Evolutionary conservation across 2,113 vertebrate genomes (phyloP), one percentile per base, ranked within the genome.

Genomic region (Triplophysa siluroides): DNA sequence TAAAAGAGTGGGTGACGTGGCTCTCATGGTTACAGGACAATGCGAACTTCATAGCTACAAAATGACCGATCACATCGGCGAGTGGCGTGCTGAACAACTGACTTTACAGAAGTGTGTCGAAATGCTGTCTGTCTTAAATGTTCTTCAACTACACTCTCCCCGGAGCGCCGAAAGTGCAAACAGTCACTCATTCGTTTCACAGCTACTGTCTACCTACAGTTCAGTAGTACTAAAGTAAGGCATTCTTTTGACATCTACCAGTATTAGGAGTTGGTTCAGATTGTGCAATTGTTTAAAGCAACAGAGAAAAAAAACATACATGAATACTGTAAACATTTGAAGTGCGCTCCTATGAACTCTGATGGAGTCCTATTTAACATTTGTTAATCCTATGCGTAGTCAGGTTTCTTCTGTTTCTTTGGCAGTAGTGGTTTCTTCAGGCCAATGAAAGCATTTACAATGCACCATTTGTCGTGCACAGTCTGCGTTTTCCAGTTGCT

Each of bases 341-440:
- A 87, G 88, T 90, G 90, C 86, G 87, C 90, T 91, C 91, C 87
- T 89, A 89, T 90, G 85, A 86, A 87, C 88, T 41, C 82, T 54
- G 64, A 75, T 85, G 71, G 61, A 76, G 60, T 87, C 80, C 69
- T 76, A 76, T 77, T 83, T 13, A 63, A 72, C 41, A 63, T 76
- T 76, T 63, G 61, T 64, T 76, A 85, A 85, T 92, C 89, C 90
- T 88, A 92, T 68, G 81, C 81, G 83, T 79, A 78, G 87, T 90
- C 80, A 90, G 89, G 88, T 93, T 91, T 90, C 80, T 74, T 94
- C 75, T 65, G 62, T 90, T 89, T 98, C 96, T 98, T 98, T 98
- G 96, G 96, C 96, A 99, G 96, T 95, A 96, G 94, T 96, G 94
- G 94, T 95, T 93, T 93, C 90, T 94, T 93, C 89, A 94, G 91